Conservation (phyloP, 2,888 invertebrate species). For the Ichneumoninae sp. region DNA sequence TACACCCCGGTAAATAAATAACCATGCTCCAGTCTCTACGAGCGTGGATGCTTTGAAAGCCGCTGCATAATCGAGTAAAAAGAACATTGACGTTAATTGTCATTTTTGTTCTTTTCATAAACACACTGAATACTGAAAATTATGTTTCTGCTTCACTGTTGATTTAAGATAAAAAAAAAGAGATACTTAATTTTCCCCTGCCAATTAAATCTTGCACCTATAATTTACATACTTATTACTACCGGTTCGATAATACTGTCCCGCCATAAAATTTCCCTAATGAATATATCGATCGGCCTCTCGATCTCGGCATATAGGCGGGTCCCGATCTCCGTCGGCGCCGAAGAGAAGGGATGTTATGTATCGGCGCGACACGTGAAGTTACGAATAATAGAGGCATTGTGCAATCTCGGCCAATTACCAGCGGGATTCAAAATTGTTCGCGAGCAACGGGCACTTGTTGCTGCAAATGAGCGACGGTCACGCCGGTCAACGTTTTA, state of each 20-base stretch:
- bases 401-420: slow-evolving; percentile 18
- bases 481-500: neutral
- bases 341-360: slow-evolving; percentile 16
- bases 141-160: neutral
- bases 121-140: neutral
- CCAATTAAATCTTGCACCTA: neutral
- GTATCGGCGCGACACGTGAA: slow-evolving; percentile 9
- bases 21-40: too few species aligned
- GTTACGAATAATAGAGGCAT: neutral
- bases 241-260: neutral
- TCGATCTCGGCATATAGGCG: neutral
- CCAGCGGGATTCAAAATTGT: slow-evolving; percentile 9
- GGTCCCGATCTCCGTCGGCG: neutral
- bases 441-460: neutral
- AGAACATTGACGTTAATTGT: neutral
- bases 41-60: neutral
- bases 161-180: neutral
- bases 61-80: neutral
- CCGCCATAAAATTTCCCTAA: neutral
- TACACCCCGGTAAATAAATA: too few species aligned
- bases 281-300: neutral
- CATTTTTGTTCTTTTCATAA: neutral
- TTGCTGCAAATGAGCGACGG: slow-evolving; percentile 21
- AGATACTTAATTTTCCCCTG: neutral
- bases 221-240: neutral